phyloP scores from a whole-genome alignment of 2,797 vertebrate genomes.

The Sibirionetta formosa region DNA sequence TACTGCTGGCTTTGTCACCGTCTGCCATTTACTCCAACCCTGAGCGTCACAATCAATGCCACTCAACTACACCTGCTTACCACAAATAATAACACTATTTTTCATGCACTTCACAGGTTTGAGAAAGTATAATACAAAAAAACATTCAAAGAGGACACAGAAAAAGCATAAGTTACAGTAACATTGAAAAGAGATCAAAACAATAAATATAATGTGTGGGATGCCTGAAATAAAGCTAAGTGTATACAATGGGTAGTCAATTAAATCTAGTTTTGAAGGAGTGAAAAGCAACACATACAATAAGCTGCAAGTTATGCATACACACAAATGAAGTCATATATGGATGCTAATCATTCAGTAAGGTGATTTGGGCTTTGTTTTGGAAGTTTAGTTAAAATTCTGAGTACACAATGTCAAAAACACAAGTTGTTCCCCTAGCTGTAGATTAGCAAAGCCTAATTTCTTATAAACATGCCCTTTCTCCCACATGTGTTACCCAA shows the following conservation, averaged over 20 bases:
- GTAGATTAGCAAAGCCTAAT: neutral
- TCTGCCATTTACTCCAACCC: neutral
- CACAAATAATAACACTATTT: neutral
- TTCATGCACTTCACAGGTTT: neutral
- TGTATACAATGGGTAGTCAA: neutral
- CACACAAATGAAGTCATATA: neutral
- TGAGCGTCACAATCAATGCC: neutral
- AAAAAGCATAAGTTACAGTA: neutral
- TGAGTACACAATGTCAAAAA: neutral
- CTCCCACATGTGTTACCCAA: neutral
- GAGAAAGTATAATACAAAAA: neutral
- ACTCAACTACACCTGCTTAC: neutral
- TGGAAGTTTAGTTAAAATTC: neutral
- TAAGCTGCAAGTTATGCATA: neutral
- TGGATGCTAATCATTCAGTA: neutral
- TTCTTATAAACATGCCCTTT: neutral
- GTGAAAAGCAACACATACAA: neutral
- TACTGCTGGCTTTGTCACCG: fast-evolving
- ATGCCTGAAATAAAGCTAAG: neutral
- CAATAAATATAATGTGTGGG: neutral
- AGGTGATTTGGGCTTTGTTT: neutral
- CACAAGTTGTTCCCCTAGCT: neutral
- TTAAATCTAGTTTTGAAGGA: neutral
- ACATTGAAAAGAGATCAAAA: neutral
- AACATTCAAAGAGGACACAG: neutral